phyloP scores from a whole-genome alignment of 2,888 invertebrate species.

The Thelaira solivaga region DNA sequence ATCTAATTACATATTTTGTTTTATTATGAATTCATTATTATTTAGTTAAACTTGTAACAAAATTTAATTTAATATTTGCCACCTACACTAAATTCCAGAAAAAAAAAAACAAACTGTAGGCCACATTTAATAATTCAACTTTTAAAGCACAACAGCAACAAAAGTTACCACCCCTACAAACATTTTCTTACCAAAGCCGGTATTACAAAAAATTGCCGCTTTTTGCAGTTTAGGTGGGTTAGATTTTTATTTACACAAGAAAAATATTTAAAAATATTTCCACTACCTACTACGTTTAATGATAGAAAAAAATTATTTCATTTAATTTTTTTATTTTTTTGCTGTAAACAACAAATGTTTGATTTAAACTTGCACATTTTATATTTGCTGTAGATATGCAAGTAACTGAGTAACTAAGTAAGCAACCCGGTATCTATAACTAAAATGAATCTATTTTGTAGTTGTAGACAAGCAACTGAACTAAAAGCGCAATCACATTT shows the following conservation, averaged over 20 bases:
- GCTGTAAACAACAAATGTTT: constrained; percentile 27
- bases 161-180: neutral
- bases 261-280: neutral
- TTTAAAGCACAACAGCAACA: neutral
- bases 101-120: neutral
- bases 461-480: neutral
- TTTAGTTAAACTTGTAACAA: neutral
- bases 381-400: neutral
- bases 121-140: neutral
- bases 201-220: neutral
- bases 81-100: neutral
- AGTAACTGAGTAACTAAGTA: neutral
- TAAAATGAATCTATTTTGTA: neutral
- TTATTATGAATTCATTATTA: too few species aligned
- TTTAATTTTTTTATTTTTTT: neutral
- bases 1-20: too few species aligned
- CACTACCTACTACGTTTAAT: constrained; percentile 10
- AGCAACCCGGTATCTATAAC: constrained; percentile 1
- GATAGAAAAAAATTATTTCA: constrained; percentile 4
- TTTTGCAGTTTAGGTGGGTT: constrained; percentile 2
- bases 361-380: constrained; percentile 16
- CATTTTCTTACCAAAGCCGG: neutral
- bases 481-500: constrained; percentile 46
- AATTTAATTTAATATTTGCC: neutral
- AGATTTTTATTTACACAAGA: neutral